These are phyloP conservation scores for Caenorhabditis briggsae DNA, from an alignment of 1,140 invertebrate species.

Conservation along the genomic window DNA sequence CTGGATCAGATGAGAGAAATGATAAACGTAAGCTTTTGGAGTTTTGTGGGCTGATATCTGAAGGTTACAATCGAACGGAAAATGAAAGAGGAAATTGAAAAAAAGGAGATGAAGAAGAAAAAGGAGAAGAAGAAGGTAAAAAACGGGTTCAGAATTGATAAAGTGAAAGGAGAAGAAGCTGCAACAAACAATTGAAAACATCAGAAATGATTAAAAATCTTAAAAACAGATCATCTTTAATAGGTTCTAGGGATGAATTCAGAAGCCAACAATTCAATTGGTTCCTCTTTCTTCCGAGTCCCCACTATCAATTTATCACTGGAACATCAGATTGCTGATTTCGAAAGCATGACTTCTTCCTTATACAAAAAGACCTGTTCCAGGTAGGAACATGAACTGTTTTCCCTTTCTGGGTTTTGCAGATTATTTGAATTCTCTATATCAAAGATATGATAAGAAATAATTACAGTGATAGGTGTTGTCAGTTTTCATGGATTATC, in stretches of 20 bases:
- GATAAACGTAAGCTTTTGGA: slow-evolving; percentile 2
- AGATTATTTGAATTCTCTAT: background rate
- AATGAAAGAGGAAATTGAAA: background rate
- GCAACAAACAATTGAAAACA: background rate
- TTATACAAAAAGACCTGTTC: slow-evolving; percentile 28
- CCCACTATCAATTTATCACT: slow-evolving; percentile 2
- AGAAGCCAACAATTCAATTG: background rate
- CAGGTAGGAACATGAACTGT: slow-evolving; percentile 36
- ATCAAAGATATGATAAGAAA: background rate
- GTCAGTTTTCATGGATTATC: too few species aligned
- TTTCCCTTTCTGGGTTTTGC: slow-evolving; percentile 21
- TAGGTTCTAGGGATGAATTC: too few species aligned
- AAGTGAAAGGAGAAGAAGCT: slow-evolving; percentile 22
- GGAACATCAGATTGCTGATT: slow-evolving; percentile 1
- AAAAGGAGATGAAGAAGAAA: slow-evolving; percentile 5
- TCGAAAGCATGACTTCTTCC: background rate
- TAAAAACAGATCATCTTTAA: background rate
- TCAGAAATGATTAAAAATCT: background rate
- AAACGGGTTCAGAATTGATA: slow-evolving; percentile 20
- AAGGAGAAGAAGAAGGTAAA: background rate
- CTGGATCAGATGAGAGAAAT: background rate
- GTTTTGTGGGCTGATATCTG: background rate
- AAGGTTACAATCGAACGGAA: slow-evolving; percentile 22
- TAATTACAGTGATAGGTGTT: background rate
- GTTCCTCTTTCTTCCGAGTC: background rate